Evolutionary conservation across 23 tunicate species (phyloP).

Genomic region (Aplidium turbinatum): DNA sequence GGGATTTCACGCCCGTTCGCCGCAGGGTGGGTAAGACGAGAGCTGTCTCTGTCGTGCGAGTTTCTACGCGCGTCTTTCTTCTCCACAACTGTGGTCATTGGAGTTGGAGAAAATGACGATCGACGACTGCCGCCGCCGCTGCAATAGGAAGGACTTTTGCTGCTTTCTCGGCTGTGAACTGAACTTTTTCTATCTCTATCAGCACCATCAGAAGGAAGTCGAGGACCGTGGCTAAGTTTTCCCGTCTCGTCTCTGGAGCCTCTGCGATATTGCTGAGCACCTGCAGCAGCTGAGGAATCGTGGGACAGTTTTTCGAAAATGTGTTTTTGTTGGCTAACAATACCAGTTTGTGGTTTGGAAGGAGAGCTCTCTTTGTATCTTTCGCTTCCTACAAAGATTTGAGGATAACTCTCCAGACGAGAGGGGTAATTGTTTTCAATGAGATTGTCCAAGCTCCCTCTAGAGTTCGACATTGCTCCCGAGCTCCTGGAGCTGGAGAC

Average conservation of each 20-base stretch:
- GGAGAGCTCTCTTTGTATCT: constrained; percentile 25
- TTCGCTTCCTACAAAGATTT: neutral
- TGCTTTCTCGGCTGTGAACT: constrained; percentile 9
- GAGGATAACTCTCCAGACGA: constrained; percentile 20
- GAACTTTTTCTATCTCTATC: neutral
- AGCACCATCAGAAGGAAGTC: constrained; percentile 12
- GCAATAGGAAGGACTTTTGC: neutral
- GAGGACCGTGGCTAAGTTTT: constrained; percentile 4
- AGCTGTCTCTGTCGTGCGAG: neutral
- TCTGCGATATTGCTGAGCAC: constrained; percentile 1
- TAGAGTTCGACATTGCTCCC: constrained; percentile 59
- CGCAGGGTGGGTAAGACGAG: neutral
- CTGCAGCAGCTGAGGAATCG: constrained; percentile 5
- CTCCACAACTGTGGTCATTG: neutral
- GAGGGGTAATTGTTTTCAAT: constrained; percentile 8
- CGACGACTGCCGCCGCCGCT: neutral
- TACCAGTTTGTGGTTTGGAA: constrained; percentile 38
- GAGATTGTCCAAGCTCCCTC: constrained; percentile 73
- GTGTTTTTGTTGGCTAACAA: constrained; percentile 49
- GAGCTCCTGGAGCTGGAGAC: constrained; percentile 65
- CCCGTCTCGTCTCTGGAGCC: constrained; percentile 27
- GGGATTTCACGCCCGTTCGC: neutral
- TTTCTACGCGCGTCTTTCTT: neutral
- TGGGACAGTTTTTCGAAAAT: constrained; percentile 56
- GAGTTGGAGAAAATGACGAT: constrained; percentile 22